Evolutionary conservation across 2,113 vertebrate species (phyloP).

Genomic region (Xenus cinereus): DNA sequence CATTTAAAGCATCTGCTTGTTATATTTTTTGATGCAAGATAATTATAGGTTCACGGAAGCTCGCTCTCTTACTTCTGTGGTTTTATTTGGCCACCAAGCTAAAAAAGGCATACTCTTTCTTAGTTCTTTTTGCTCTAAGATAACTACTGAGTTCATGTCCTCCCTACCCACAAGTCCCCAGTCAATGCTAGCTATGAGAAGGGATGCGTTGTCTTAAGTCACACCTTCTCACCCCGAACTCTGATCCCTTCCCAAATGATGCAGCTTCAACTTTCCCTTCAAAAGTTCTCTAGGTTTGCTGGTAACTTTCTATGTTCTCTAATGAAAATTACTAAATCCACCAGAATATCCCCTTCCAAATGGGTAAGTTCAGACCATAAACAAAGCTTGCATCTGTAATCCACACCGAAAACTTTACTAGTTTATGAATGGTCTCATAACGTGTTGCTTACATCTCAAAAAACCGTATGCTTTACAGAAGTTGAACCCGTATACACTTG

Average conservation of each 20-base stretch:
- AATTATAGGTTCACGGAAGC: not conserved
- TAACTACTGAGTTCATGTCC: not conserved
- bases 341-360: not conserved
- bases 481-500: not conserved
- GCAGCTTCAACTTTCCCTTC: not conserved
- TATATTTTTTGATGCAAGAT: not conserved
- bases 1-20: not conserved
- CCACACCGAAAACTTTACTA: not conserved
- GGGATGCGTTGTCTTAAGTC: not conserved
- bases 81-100: not conserved
- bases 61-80: not conserved
- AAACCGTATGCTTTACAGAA: not conserved
- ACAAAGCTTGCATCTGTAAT: not conserved
- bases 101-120: not conserved
- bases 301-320: not conserved
- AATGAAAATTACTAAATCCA: not conserved
- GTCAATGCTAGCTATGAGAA: not conserved
- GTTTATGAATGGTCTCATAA: not conserved
- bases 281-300: not conserved
- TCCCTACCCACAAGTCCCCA: not conserved
- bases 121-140: not conserved
- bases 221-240: rapidly evolving
- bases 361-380: not conserved
- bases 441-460: not conserved
- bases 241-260: not conserved